phyloP scores from a whole-genome alignment of 2,113 vertebrate genomes.

The Callionymus lyra region DNA sequence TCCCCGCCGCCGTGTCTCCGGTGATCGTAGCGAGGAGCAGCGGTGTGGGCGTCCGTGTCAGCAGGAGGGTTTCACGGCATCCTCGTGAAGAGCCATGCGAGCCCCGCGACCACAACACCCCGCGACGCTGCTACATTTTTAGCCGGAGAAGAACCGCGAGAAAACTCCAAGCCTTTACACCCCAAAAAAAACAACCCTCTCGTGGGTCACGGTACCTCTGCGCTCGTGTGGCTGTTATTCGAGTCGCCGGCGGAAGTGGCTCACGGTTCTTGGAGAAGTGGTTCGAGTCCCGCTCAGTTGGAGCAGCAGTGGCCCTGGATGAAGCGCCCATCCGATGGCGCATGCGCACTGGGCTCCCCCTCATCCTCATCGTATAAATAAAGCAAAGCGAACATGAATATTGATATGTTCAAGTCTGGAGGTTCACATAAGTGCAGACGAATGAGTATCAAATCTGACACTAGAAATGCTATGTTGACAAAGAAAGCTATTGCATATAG shows the following conservation, averaged over 20 bases:
- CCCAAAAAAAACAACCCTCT: no score
- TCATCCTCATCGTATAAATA: not conserved
- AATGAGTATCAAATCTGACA: no score
- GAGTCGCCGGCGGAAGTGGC: no score
- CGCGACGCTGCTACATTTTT: slow-evolving; percentile 35
- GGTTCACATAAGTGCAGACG: no score
- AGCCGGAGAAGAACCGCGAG: not conserved
- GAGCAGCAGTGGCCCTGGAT: slow-evolving; percentile 21
- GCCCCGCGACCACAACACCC: slow-evolving; percentile 10
- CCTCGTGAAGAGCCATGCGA: slow-evolving; percentile 34
- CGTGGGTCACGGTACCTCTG: no score
- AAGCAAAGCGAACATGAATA: no score
- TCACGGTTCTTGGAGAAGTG: not conserved
- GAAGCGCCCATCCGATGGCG: slow-evolving; percentile 42
- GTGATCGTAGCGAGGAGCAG: slow-evolving; percentile 28
- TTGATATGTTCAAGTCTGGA: no score
- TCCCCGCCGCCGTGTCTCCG: slow-evolving; percentile 21
- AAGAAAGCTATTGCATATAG: no score
- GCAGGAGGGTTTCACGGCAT: slow-evolving; percentile 54
- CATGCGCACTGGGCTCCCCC: slow-evolving; percentile 34
- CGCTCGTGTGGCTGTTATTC: no score
- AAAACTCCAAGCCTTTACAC: no score
- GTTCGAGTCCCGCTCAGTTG: slow-evolving; percentile 16
- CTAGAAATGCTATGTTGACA: no score
- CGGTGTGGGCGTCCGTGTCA: slow-evolving; percentile 24